phyloP scores from a whole-genome alignment of 1,140 invertebrate genomes.

The Drosophila saltans region DNA sequence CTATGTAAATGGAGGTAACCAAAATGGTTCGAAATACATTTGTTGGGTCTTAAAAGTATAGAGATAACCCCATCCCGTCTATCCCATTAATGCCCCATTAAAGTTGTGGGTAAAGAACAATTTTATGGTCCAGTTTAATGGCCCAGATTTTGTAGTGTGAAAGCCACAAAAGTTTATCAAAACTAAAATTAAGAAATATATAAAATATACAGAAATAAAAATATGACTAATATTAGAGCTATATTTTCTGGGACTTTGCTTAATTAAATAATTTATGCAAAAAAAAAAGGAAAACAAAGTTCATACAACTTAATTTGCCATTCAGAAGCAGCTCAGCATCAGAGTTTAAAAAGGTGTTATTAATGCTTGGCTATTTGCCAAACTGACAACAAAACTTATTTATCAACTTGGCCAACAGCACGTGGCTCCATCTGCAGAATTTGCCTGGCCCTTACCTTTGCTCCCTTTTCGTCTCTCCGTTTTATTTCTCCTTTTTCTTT shows the following conservation, averaged over 20 bases:
- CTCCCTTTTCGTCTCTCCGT: neutral
- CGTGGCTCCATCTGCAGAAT: conserved; percentile 19
- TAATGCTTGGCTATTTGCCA: conserved; percentile 69
- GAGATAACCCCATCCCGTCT: no score
- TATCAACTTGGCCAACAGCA: conserved; percentile 62
- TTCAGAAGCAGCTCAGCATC: conserved; percentile 35
- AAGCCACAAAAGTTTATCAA: conserved; percentile 47
- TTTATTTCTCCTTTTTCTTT: neutral
- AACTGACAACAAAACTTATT: conserved; percentile 68
- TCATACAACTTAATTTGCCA: conserved; percentile 29
- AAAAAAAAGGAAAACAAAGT: neutral
- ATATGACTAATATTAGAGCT: conserved; percentile 34
- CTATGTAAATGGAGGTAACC: conserved; percentile 10
- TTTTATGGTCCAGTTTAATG: conserved; percentile 68
- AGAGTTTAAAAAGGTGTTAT: conserved; percentile 63
- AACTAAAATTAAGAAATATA: neutral
- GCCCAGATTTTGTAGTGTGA: conserved; percentile 46
- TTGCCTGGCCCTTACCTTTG: neutral
- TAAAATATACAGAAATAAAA: conserved; percentile 8
- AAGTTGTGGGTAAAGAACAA: conserved; percentile 39
- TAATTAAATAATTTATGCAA: conserved; percentile 41
- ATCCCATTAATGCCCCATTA: conserved; percentile 39
- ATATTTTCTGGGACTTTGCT: neutral
- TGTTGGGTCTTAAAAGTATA: conserved; percentile 60
- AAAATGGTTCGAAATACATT: conserved; percentile 62